These are phyloP conservation scores for Ascaphus truei DNA, from an alignment of 2,113 vertebrate species.

Conservation along the genomic window DNA sequence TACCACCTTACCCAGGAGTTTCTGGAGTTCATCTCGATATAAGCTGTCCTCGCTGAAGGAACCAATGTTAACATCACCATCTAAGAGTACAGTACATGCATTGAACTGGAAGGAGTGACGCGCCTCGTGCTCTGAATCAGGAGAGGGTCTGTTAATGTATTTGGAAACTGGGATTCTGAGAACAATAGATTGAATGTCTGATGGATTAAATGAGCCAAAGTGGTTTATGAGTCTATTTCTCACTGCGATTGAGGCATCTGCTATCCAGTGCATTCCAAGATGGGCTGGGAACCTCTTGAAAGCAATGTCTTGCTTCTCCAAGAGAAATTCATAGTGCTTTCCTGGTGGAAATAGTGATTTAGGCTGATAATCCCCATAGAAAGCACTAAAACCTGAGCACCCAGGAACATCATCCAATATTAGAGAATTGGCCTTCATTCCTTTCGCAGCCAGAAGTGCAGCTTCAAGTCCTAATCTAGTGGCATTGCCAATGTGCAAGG, in stretches of 20 bases:
- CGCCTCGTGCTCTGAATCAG: slow-evolving; percentile 77
- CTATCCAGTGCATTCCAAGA: slow-evolving; percentile 87
- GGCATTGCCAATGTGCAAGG: slow-evolving; percentile 78
- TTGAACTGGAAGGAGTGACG: slow-evolving; percentile 88
- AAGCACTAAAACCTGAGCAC: slow-evolving; percentile 76
- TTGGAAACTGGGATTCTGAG: slow-evolving; percentile 78
- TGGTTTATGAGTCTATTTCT: slow-evolving; percentile 65
- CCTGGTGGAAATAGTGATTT: slow-evolving; percentile 46
- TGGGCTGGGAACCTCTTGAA: slow-evolving; percentile 86
- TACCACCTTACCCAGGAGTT: slow-evolving; percentile 68
- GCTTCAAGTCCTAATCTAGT: slow-evolving; percentile 79
- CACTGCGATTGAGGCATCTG: slow-evolving; percentile 70
- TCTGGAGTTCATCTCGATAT: slow-evolving; percentile 60
- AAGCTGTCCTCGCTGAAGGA: slow-evolving; percentile 65
- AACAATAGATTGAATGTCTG: slow-evolving; percentile 62
- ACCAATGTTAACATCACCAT: slow-evolving; percentile 67
- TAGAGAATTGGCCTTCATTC: slow-evolving; percentile 69
- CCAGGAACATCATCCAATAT: slow-evolving; percentile 72
- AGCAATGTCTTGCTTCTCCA: slow-evolving; percentile 80
- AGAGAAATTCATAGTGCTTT: slow-evolving; percentile 60
- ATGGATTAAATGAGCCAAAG: slow-evolving; percentile 51
- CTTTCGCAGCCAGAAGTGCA: slow-evolving; percentile 72
- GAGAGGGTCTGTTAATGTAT: slow-evolving; percentile 83
- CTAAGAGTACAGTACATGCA: slow-evolving; percentile 73
- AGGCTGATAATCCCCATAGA: slow-evolving; percentile 75